Evolutionary conservation across 1,140 invertebrate genomes (phyloP).

Genomic region (Pachypsylla venusta): DNA sequence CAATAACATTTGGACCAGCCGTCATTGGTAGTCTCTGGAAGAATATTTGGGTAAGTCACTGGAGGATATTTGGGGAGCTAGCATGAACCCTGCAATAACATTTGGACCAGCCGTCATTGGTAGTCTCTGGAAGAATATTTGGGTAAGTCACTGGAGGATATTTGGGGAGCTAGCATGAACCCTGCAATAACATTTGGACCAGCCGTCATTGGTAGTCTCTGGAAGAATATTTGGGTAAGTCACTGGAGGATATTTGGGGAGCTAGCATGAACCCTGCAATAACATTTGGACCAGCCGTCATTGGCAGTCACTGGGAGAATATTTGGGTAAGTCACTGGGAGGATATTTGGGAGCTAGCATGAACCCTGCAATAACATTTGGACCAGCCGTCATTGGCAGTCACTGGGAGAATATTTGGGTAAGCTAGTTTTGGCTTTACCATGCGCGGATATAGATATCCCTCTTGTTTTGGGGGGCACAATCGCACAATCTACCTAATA

Average conservation of each 20-base stretch:
- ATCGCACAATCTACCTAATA: no score
- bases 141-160: constrained; percentile 54
- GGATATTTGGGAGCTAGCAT: no score
- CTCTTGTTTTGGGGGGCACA: no score
- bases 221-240: constrained; percentile 68
- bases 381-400: constrained; percentile 63
- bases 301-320: constrained; percentile 50
- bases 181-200: constrained; percentile 76
- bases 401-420: constrained; percentile 70
- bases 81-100: constrained; percentile 78
- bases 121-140: constrained; percentile 59
- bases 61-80: no score
- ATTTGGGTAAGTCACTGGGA: constrained; percentile 54
- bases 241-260: no score
- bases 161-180: constrained; percentile 83
- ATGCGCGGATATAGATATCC: no score
- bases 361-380: constrained; percentile 77
- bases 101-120: constrained; percentile 71
- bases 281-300: constrained; percentile 67
- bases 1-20: constrained; percentile 69
- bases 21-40: constrained; percentile 59
- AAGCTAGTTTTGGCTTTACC: constrained; percentile 32
- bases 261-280: constrained; percentile 81
- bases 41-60: constrained; percentile 57
- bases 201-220: constrained; percentile 56